Base-by-base conservation (phyloP, 2,113 vertebrate species). In the Amblyopsis rosae region DNA sequence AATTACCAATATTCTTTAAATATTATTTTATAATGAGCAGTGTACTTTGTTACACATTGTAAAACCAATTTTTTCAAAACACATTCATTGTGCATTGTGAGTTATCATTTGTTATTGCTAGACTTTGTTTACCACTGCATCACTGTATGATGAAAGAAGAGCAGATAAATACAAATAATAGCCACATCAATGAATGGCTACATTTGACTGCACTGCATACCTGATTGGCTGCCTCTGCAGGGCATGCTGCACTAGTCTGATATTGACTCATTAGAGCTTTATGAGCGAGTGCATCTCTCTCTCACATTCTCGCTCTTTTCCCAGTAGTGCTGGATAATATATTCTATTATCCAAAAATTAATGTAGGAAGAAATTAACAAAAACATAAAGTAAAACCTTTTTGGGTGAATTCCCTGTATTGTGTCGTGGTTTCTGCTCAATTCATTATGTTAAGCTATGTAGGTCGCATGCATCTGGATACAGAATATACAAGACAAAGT, bases 281-380 rank as follows among this genome's bases (percentile, higher is more conserved):
- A 77, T 62, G 77, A 73, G 35, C 3, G 35, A 41, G 35, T 41
- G 75, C 67, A 69, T 66, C 47, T 77, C 47, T 77, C 57, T 68
- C 66, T 68, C 75, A 66, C 70, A 81, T 54, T 54, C 61, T 16
- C 59, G 33, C 61, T 32, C 33, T 76, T 41, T 77, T 57, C 66
- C 70, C 82, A 82, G 79, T 84, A 82, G 74, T 12, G 35, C 67
- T 62, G 59, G 56, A 77, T 69, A 71, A 73, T 64, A 88, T 72
- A 15, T 12, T 26, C 19, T 10, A 58, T 6, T 32, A 49, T 59
- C 85, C 35, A 41, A 79, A 63, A 87, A 70, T 79, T 91, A 92
- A 91, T 89, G 89, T 90, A 87, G 84, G 82, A 80, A 62, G 67
- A 89, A 90, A 92, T 90, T 83, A 91, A 86, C 77, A 82, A 41